Evolutionary conservation across 2,797 vertebrate genomes (phyloP).

Genomic region (Urosaurus nigricauda): DNA sequence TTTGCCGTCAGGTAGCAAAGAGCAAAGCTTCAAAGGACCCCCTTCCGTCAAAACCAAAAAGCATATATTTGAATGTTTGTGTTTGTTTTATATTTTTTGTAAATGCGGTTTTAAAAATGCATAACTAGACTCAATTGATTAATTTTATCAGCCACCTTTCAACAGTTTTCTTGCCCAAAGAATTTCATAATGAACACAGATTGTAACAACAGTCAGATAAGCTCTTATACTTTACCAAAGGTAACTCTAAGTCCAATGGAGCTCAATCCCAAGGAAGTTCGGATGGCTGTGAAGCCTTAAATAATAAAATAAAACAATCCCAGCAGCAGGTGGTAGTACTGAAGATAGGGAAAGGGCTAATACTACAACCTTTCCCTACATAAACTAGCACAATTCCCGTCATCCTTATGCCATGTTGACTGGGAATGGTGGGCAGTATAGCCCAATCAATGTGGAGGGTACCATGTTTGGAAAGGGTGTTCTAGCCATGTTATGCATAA

Average conservation of each 20-base stretch:
- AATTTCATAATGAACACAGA: background rate
- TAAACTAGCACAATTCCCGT: background rate
- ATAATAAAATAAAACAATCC: background rate
- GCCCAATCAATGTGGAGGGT: background rate
- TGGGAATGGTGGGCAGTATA: background rate
- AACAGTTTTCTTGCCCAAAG: background rate
- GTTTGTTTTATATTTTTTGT: too few species aligned
- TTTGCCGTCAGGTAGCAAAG: background rate
- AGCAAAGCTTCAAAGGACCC: background rate
- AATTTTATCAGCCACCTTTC: background rate
- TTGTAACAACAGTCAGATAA: background rate
- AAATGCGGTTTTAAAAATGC: background rate
- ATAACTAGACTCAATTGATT: background rate
- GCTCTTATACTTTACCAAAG: background rate
- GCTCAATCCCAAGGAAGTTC: background rate
- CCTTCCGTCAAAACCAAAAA: background rate
- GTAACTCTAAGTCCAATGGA: background rate
- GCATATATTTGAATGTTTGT: background rate
- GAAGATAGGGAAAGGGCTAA: background rate
- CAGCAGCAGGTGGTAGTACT: background rate
- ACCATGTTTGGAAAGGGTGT: too few species aligned
- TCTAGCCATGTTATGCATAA: background rate
- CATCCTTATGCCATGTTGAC: too few species aligned
- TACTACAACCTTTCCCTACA: background rate
- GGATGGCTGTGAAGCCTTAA: background rate